Evolutionary conservation across 2,888 invertebrate species (phyloP), one percentile per base, ranked within the genome.

Genomic region (Taphrorychus bicolor): DNA sequence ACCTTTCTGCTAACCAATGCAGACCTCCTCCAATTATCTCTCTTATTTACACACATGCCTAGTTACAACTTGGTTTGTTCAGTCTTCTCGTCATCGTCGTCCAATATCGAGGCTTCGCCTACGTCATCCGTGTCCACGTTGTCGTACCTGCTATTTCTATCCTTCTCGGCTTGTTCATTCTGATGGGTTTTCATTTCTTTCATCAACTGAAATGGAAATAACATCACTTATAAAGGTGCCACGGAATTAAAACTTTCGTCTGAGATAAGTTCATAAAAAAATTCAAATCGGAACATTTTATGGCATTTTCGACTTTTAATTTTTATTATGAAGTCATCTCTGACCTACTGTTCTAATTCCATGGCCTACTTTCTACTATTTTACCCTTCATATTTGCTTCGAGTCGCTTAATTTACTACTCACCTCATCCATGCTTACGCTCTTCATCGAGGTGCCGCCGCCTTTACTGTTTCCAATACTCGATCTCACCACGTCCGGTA

Each of bases 11-110:
- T n/a, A n/a, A n/a, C n/a, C n/a, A n/a, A n/a, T n/a, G n/a, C n/a
- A n/a, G n/a, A n/a, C n/a, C n/a, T n/a, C n/a, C n/a, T n/a, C n/a
- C n/a, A n/a, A n/a, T n/a, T n/a, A n/a, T n/a, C n/a, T n/a, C n/a
- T n/a, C n/a, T n/a, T n/a, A n/a, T n/a, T n/a, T n/a, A n/a, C n/a
- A 32, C 32, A 32, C 7, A 3, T 32, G 9, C 32, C 32, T 11
- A n/a, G 32, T 72, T 64, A 75, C 60, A 75, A 72, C 63, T 74
- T 75, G n/a, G 75, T 75, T 63, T 72, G 69, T 69, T 76, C 76
- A 74, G 75, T 75, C 74, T 76, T 75, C 42, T 73, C 74, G 21
- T 59, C 59, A n/a, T n/a, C n/a, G 17, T 74, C 74, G 14, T 60
- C 60, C 17, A 73, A 62, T 58, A 76, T 69, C 7, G 73, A 73